Percentiles rank a stretch among this genome's conserved stretches.
These are phyloP conservation scores for Grallaria varia DNA, from an alignment of 2,113 vertebrate species.

Conservation along the genomic window DNA sequence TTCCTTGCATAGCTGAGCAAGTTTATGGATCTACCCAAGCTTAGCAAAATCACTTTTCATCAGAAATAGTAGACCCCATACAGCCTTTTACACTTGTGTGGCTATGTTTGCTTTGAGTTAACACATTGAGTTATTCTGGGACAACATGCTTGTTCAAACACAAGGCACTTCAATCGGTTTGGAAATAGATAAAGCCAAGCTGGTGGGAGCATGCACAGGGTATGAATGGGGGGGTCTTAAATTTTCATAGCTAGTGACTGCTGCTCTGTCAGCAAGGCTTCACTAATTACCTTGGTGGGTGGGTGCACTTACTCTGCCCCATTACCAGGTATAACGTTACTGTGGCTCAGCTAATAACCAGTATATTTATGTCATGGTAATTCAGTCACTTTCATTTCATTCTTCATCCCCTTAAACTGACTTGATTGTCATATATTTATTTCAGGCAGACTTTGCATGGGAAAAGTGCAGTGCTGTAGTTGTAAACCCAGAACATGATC, in stretches of 20 bases:
- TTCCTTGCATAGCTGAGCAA: neutral
- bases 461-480: neutral
- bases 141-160: neutral
- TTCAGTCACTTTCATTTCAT: conserved; percentile 12
- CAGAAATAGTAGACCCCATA: neutral
- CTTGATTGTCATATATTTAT: neutral
- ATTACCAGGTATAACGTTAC: neutral
- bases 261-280: neutral
- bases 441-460: neutral
- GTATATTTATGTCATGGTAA: conserved; percentile 27
- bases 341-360: conserved; percentile 8
- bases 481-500: neutral
- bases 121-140: neutral
- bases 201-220: neutral
- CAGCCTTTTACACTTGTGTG: neutral
- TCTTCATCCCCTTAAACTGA: neutral
- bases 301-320: neutral
- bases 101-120: neutral
- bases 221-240: neutral
- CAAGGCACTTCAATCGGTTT: neutral
- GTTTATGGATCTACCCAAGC: neutral
- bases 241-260: neutral
- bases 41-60: conserved; percentile 6
- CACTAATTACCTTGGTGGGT: neutral
- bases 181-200: neutral